Base-by-base conservation (phyloP, 2,797 vertebrate genomes). In the Setipinna tenuifilis region DNA sequence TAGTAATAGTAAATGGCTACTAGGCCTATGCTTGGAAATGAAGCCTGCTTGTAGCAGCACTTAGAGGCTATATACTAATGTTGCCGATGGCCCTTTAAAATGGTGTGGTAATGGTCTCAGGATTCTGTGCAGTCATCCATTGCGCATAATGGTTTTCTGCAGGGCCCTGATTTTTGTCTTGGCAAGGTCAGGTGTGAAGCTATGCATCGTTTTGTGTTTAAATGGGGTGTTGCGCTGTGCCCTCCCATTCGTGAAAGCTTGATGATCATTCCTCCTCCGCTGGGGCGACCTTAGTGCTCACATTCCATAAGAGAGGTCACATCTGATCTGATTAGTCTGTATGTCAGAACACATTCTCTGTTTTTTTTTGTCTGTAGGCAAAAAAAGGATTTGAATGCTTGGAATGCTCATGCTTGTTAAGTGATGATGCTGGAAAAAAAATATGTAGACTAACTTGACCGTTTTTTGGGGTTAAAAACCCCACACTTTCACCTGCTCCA, bases 271-370 rank as follows among this genome's bases (percentile, higher is more conserved):
- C 68, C 68, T 75, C 28, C 50, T 48, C 9, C 50, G 9, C 9
- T 7, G 17, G 71, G 41, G 71, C 21, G 19, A 35, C 35, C 6
- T 19, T 9, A 44, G 19, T 78, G 7, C 17, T 78, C 71, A 78
- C 71, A 78, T 78, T 78, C 71, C 71, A 78, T 78, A 41, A 78
- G 16, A 11, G 31, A 17, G 68, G 28, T 75, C 68, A 75, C 14
- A 19, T 75, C 16, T 41, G 12, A 31, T 71, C 14, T 14, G 68
- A 41, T 41, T 75, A 14, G 28, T 17, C 28, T 75, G 68, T 19
- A 75, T 12, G 68, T 35, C 68, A 78, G 31, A 78, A 21, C 31
- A n/a, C 17, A 44, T 41, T 41, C 35, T 41, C 2, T 41, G 48
- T 6, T 41, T 41, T 41, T 41, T 41, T 41, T 41, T 41, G 59